Conservation (phyloP, 2,888 invertebrate genomes). For the Corbicula japonica region DNA sequence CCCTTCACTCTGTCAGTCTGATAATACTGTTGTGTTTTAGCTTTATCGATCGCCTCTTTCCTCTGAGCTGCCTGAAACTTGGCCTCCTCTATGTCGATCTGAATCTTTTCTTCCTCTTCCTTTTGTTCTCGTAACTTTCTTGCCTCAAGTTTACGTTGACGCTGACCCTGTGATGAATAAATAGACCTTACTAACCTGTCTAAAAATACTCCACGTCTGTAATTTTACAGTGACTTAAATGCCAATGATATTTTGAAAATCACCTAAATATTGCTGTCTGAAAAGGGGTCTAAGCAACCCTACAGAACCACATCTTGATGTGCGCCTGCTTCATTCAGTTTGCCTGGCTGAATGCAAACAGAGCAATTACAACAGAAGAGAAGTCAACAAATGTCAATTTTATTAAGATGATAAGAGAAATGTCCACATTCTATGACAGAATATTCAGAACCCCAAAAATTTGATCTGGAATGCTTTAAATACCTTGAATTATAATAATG, state of each 20-base stretch:
- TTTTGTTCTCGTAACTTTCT: constrained; percentile 83
- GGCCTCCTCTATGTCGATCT: constrained; percentile 85
- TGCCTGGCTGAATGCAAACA: too few relatives aligned
- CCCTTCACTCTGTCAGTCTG: constrained; percentile 86
- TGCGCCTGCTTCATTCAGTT: too few relatives aligned
- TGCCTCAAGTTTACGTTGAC: constrained; percentile 85
- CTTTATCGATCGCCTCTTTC: constrained; percentile 86
- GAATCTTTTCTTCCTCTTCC: constrained; percentile 85
- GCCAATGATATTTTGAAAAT: background rate
- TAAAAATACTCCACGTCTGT: background rate
- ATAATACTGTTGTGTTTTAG: constrained; percentile 86
- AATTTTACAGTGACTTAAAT: background rate
- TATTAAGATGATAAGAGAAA: too few relatives aligned
- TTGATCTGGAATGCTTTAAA: too few relatives aligned
- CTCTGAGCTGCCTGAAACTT: constrained; percentile 85
- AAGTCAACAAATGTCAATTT: too few relatives aligned
- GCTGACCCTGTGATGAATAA: constrained; percentile 80
- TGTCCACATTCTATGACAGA: too few relatives aligned
- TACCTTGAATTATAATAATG: too few relatives aligned
- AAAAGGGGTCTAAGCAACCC: too few relatives aligned
- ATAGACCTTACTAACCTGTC: background rate
- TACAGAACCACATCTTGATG: too few relatives aligned
- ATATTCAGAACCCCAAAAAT: too few relatives aligned
- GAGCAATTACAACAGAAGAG: too few relatives aligned
- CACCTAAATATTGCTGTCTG: too few relatives aligned